Conservation (phyloP, 2,888 invertebrate genomes). For the Anthrax anthrax region DNA sequence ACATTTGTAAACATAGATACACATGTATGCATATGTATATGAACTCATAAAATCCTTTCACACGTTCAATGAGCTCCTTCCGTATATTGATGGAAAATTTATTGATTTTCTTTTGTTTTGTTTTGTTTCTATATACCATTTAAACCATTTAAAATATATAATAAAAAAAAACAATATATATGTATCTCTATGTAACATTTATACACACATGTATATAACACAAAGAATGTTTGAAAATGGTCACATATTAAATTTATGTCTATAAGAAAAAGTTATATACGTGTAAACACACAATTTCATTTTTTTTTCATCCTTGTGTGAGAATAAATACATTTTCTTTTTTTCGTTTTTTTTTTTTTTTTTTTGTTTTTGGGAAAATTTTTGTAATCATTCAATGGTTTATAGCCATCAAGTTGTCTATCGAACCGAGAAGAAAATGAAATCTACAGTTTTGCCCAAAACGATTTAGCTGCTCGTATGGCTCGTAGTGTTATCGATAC, state of each 20-base stretch:
- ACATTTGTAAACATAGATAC: no score
- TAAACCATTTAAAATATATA: no score
- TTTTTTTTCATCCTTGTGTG: not conserved
- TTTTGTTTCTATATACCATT: not conserved
- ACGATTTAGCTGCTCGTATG: slow-evolving; percentile 70
- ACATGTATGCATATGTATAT: no score
- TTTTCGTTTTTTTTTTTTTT: no score
- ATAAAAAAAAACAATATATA: no score
- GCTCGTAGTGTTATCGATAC: slow-evolving; percentile 37
- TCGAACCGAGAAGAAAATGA: slow-evolving; percentile 84
- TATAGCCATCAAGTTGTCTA: slow-evolving; percentile 74
- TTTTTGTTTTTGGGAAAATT: no score
- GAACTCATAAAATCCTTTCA: no score
- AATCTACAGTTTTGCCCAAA: slow-evolving; percentile 78
- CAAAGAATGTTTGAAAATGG: not conserved
- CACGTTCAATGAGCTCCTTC: not conserved
- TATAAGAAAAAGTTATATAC: no score
- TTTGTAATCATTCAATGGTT: slow-evolving; percentile 21
- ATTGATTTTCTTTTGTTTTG: not conserved
- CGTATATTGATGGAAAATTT: not conserved
- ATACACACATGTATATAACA: no score
- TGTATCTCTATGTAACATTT: no score
- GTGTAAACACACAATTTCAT: no score
- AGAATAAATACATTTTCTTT: no score
- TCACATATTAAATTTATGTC: not conserved